Base-by-base conservation (phyloP, 2,113 vertebrate genomes). In the Hemibagrus wyckioides region DNA sequence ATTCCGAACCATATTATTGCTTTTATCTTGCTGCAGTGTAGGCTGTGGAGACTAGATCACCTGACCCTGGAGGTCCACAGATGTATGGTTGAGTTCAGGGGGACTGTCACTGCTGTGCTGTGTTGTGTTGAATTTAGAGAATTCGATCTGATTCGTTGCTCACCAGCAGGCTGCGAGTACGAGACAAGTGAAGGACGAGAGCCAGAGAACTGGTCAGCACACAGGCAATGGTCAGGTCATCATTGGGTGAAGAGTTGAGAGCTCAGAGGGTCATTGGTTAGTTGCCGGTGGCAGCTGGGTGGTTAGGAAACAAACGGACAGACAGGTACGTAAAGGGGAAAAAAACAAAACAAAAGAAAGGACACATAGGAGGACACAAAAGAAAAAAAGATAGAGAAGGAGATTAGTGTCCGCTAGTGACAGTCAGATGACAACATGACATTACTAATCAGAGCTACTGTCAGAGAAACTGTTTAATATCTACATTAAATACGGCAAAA, bases 361-460 rank as follows among this genome's bases (percentile, higher is more conserved):
- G 93, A 94, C 94, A 95, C 93, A 95, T 94, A 95, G 86, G 96
- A 92, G 94, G 94, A 94, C 93, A 93, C 88, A 91, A 89, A 95
- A 95, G 93, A 95, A 94, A 96, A 82, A 96, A 97, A 99, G 97
- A 98, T 98, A 99, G 97, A 99, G 97, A 97, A 99, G 90, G 97
- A 99, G 97, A 98, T 99, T 99, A 99, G 98, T 99, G 97, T 97
- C 98, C 97, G 98, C 98, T 99, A 99, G 98, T 99, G 97, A 98
- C 97, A 96, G 97, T 96, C 97, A 97, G 98, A 98, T 99, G 98
- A 98, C 97, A 98, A 98, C 97, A 99, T 99, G 97, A 98, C 94
- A 97, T 96, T 98, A 96, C 97, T 97, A 97, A 97, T 96, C 94
- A 96, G 95, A 95, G 96, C 97, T 99, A 98, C 96, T 94, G 97